Conservation (phyloP, 2,797 vertebrate genomes). For the Lerista edwardsae region DNA sequence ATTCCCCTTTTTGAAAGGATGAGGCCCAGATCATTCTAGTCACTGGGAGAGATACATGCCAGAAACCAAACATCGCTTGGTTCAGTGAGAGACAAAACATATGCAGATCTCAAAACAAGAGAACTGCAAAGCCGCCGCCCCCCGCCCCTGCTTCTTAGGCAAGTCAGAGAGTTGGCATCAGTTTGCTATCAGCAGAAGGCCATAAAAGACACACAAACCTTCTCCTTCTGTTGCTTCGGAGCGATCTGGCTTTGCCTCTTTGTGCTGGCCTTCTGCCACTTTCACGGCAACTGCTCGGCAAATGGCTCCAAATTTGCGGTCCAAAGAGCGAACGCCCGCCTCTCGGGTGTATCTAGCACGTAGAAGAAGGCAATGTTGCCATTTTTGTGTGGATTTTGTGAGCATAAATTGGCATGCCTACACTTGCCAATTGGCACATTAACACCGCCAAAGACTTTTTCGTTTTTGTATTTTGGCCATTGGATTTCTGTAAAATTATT, state of each 20-base stretch:
- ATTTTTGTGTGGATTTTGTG: background rate
- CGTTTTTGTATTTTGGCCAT: background rate
- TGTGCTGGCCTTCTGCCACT: slow-evolving; percentile 90
- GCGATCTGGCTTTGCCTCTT: slow-evolving; percentile 75
- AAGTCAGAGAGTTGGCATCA: background rate
- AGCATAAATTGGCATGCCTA: background rate
- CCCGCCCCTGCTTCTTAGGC: background rate
- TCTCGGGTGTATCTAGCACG: slow-evolving; percentile 89
- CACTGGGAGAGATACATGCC: background rate
- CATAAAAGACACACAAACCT: slow-evolving; percentile 70
- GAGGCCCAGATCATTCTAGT: background rate
- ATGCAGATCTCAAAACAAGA: background rate
- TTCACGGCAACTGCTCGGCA: slow-evolving; percentile 96
- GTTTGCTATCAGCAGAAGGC: background rate
- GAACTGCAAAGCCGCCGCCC: background rate
- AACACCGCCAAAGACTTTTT: background rate
- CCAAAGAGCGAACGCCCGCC: slow-evolving; percentile 94
- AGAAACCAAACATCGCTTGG: background rate
- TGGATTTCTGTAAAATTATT: background rate
- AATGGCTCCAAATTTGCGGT: slow-evolving; percentile 91
- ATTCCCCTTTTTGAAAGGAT: background rate
- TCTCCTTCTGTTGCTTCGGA: slow-evolving; percentile 70
- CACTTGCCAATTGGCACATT: too few relatives aligned
- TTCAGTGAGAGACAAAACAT: slow-evolving; percentile 1
- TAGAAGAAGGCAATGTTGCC: background rate